Conservation (phyloP, 2,113 vertebrate genomes). For the Neogale vison region DNA sequence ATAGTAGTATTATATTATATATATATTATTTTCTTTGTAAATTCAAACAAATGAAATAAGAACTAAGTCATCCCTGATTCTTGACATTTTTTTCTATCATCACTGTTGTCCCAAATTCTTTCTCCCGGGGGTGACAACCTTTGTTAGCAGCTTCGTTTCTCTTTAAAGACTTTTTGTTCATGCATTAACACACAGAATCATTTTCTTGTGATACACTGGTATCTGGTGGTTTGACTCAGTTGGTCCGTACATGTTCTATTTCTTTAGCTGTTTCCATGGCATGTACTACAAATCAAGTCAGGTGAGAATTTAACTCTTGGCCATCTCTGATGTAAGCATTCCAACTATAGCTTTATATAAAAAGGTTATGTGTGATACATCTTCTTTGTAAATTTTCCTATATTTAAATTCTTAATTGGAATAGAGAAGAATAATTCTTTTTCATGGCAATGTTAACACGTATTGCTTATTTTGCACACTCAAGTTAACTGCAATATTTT, state of each 20-base stretch:
- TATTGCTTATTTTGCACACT: background rate
- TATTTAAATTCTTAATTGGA: slow-evolving; percentile 38
- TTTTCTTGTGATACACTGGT: slow-evolving; percentile 13
- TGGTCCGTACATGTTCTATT: background rate
- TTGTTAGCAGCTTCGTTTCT: background rate
- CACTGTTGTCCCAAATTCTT: background rate
- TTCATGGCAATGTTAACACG: background rate
- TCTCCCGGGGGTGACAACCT: background rate
- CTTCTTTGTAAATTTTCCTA: slow-evolving; percentile 6
- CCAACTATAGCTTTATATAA: background rate
- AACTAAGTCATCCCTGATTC: background rate
- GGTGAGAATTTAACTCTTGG: background rate
- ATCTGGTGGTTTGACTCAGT: background rate
- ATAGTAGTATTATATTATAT: background rate
- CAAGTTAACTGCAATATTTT: background rate
- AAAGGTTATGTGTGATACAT: background rate
- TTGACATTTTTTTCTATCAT: background rate
- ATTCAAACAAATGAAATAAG: slow-evolving; percentile 26
- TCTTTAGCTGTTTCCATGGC: background rate
- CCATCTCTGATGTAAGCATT: slow-evolving; percentile 15
- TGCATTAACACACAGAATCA: background rate
- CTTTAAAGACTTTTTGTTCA: background rate
- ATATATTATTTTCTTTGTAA: background rate
- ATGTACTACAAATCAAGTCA: background rate
- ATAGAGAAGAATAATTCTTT: background rate